Evolutionary conservation across 37 sponge, comb jelly and placozoan species (phyloP), one percentile per base, ranked within the genome.

Genomic region (Spongilla lacustris): DNA sequence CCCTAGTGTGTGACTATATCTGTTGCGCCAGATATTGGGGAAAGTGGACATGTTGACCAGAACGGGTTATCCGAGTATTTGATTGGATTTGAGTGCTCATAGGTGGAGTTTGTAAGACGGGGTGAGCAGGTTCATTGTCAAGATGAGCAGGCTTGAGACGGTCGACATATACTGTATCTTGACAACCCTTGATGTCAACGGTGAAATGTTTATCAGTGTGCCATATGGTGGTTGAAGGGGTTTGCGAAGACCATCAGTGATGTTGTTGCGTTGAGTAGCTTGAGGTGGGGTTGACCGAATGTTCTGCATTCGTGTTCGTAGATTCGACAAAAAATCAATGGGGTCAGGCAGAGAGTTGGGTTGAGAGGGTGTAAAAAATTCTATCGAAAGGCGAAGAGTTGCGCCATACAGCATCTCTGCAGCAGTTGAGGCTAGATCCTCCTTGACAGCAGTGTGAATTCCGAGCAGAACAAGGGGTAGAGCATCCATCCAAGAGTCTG

Each of bases 121-220:
- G 33, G 76, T 75, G 76, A 38, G 41, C 36, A 38, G 33, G 76
- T 75, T 36, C 36, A 25, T 75, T 29, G 33, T 29, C 33, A 75
- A 34, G 17, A 36, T 82, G 36, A 36, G 93, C 90, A 9, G 93
- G 93, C 58, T 93, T 93, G 50, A 93, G 82, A 25, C 89, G 93
- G 68, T 93, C 83, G 17, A 92, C 12, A 19, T 89, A 92, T 36
- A 92, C 74, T 10, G 89, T 88, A 75, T 78, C 70, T 0, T 71
- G 69, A 0, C 79, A 38, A 34, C 86, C 89, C n/a, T 89, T 83
- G 36, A 89, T 68, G 50, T 85, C 75, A 13, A 89, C 1, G 0
- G 89, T 89, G 83, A 93, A 93, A 49, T 86, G 83, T 72, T 93
- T 93, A 70, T 81, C 79, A 14, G 83, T 76, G 13, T 86, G 84